These are phyloP conservation scores for Crotophaga sulcirostris DNA, from an alignment of 2,113 vertebrate species.

Conservation along the genomic window DNA sequence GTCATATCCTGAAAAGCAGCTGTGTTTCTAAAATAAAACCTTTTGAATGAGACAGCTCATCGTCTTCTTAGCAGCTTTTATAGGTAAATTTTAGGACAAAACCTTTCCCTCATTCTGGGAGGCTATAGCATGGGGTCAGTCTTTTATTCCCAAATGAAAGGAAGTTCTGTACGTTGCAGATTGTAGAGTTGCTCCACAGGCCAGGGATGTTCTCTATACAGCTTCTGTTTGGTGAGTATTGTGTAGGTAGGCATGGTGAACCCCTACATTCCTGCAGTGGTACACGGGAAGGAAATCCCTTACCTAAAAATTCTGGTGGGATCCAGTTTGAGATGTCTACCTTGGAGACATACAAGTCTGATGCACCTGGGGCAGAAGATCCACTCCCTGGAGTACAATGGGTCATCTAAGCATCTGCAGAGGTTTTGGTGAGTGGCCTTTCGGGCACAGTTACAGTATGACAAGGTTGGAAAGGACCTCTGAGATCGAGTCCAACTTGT, in stretches of 20 bases:
- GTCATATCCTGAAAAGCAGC: not conserved
- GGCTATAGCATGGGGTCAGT: not conserved
- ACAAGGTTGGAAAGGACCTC: too few species aligned
- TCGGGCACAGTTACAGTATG: not conserved
- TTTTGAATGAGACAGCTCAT: not conserved
- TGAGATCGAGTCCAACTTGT: too few species aligned
- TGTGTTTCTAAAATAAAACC: not conserved
- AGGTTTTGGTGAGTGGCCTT: not conserved
- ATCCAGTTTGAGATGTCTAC: not conserved
- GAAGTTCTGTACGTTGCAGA: not conserved
- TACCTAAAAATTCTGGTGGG: not conserved
- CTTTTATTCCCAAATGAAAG: not conserved
- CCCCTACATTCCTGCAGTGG: not conserved
- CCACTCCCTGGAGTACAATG: fast-evolving
- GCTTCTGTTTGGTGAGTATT: not conserved
- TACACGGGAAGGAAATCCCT: not conserved
- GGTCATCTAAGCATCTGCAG: not conserved
- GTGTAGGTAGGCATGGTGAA: not conserved
- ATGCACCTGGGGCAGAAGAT: not conserved
- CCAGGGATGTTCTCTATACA: fast-evolving
- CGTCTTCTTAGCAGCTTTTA: not conserved
- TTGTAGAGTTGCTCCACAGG: not conserved
- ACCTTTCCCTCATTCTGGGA: not conserved
- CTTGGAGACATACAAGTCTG: not conserved
- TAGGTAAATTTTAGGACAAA: not conserved